Percentiles rank a stretch among this genome's conserved stretches.
Conservation (phyloP, 2,888 invertebrate species). For the Adelognathus sp. region DNA sequence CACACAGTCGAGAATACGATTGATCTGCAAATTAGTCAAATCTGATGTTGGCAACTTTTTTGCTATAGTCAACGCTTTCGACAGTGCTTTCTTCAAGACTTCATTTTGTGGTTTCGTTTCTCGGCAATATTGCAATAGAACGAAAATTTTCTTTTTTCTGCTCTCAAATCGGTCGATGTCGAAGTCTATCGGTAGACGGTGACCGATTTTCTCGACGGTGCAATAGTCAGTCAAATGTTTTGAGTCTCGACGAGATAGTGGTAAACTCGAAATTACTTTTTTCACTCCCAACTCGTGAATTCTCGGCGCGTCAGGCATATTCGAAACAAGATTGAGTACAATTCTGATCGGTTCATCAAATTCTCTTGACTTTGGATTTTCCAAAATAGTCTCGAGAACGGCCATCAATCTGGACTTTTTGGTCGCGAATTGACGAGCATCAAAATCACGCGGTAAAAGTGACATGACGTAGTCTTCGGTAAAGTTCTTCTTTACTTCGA, state of each 20-base stretch:
- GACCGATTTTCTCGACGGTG: not conserved
- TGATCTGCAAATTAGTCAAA: not conserved
- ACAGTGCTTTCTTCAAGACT: constrained; percentile 12
- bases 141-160: not conserved
- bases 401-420: constrained; percentile 29
- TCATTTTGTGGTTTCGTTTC: constrained; percentile 3
- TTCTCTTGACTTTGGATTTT: not conserved
- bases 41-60: constrained; percentile 14
- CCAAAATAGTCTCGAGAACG: constrained; percentile 9
- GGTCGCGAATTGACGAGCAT: constrained; percentile 24
- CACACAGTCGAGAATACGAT: constrained; percentile 9
- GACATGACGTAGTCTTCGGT: not conserved
- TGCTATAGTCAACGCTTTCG: not conserved
- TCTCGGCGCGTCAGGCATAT: constrained; percentile 34
- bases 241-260: not conserved
- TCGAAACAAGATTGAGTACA: constrained; percentile 4
- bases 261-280: constrained; percentile 15
- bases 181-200: constrained; percentile 36
- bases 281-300: constrained; percentile 37
- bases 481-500: not conserved
- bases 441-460: constrained; percentile 34
- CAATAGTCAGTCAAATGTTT: constrained; percentile 1
- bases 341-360: not conserved
- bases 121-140: not conserved
- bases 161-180: not conserved